Evolutionary conservation across 2,113 vertebrate genomes (phyloP), one percentile per base, ranked within the genome.

Genomic region (Oxygymnocypris stewartii): DNA sequence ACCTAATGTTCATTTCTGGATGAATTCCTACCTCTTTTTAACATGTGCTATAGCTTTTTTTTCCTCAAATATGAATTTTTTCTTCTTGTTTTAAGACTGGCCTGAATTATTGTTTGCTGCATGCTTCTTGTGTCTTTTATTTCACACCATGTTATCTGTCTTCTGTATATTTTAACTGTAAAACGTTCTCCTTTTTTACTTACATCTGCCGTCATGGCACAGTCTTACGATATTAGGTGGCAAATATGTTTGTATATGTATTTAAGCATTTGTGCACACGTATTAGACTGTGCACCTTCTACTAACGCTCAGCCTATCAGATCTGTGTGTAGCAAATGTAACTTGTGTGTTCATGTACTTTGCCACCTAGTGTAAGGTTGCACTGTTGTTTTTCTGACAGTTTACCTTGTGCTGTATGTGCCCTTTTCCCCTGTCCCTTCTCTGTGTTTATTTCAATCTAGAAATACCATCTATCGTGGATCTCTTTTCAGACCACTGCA

Each of bases 381-480:
- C 54, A 4, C 67, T 28, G 83, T 87, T 91, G 78, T 90, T 44
- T 61, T 78, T 82, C 89, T 87, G n/a, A 78, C 59, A 90, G 61
- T 91, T 86, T 91, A 94, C 88, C 89, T 54, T 73, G 82, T 61
- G 23, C 57, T 61, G 57, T 74, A 28, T 87, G 80, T 87, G 47
- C 61, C 47, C 63, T 59, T 84, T 57, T 54, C 67, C 69, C 88
- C 86, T 91, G 13, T 93, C 89, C 93, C 90, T 87, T 93, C 89
- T 94, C 88, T 94, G 92, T 94, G 90, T 93, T 85, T 92, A 73
- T 94, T 92, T 94, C 85, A 78, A 91, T 92, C 90, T 93, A 95
- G 94, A 95, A 92, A 93, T 92, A 92, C 92, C 93, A 92, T 92
- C 93, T 95, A 40, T 94, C 94, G 93, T 92, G 94, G 94, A 95